Conservation (phyloP, 1,140 invertebrate genomes). For the Drosophila littoralis region DNA sequence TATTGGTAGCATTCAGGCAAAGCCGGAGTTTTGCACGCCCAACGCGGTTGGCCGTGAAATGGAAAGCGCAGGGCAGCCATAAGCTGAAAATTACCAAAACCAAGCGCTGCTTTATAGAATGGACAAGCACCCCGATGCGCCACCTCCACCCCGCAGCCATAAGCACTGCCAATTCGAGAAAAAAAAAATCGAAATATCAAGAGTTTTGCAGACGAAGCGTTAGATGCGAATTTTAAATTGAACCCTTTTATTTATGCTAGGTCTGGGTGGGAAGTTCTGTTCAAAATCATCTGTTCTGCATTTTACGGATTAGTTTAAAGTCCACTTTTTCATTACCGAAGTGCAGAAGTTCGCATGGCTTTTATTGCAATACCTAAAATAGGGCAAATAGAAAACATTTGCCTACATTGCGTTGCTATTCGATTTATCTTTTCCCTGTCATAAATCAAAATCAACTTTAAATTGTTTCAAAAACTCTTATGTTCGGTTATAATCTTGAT, state of each 20-base stretch:
- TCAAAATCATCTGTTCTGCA: background rate
- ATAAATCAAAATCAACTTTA: background rate
- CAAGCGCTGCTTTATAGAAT: slow-evolving; percentile 8
- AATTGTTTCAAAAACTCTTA: background rate
- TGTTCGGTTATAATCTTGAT: background rate
- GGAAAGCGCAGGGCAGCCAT: slow-evolving; percentile 68
- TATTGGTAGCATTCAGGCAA: slow-evolving; percentile 55
- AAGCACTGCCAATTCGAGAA: slow-evolving; percentile 12
- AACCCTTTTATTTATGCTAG: slow-evolving; percentile 56
- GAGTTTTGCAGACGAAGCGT: slow-evolving; percentile 57
- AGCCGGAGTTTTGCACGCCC: slow-evolving; percentile 58
- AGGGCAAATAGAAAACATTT: background rate
- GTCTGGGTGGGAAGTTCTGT: background rate
- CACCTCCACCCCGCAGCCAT: background rate
- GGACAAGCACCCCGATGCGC: background rate
- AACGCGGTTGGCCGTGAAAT: slow-evolving; percentile 71
- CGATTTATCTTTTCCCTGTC: background rate
- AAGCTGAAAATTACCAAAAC: slow-evolving; percentile 66
- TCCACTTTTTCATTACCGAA: no score
- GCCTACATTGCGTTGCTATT: background rate
- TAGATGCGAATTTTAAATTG: slow-evolving; percentile 37
- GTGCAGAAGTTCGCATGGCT: no score
- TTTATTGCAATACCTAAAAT: no score
- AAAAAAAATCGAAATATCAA: slow-evolving; percentile 51
- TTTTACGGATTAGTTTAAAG: background rate